Conservation (phyloP, 2,113 vertebrate species). For the Petrocephalus microphthalmus region DNA sequence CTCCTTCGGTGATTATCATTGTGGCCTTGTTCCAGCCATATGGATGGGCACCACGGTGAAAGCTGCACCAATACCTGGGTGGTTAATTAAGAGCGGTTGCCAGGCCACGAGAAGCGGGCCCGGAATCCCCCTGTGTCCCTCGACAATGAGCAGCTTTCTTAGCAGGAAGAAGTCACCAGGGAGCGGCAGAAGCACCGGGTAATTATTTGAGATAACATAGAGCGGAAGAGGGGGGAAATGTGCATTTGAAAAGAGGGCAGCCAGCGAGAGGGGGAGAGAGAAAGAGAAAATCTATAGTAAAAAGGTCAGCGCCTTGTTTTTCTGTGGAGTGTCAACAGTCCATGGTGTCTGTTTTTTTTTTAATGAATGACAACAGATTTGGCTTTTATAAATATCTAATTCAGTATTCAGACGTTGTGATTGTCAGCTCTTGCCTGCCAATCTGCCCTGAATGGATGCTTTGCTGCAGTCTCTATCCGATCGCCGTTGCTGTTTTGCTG, state of each 20-base stretch:
- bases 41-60: constrained; percentile 66
- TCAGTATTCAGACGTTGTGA: constrained; percentile 64
- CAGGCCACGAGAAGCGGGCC: constrained; percentile 69
- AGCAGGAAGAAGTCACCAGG: constrained; percentile 69
- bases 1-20: constrained; percentile 70
- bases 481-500: constrained; percentile 42
- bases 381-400: constrained; percentile 62
- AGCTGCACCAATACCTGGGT: constrained; percentile 74
- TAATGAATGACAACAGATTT: constrained; percentile 70
- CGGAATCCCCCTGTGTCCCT: constrained; percentile 52
- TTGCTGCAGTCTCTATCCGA: constrained; percentile 58
- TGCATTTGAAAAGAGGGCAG: constrained; percentile 58
- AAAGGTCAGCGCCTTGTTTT: constrained; percentile 83
- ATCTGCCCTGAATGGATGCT: constrained; percentile 57
- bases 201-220: constrained; percentile 85
- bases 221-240: constrained; percentile 56
- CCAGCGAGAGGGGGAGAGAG: constrained; percentile 19
- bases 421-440: constrained; percentile 54
- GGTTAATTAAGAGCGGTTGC: constrained; percentile 85
- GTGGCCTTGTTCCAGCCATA: constrained; percentile 72
- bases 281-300: constrained; percentile 52
- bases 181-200: constrained; percentile 75
- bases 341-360: constrained; percentile 67
- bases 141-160: constrained; percentile 76
- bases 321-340: constrained; percentile 68